Evolutionary conservation across 1,140 invertebrate species (phyloP), one percentile per base, ranked within the genome.

Genomic region (Lordiphosa stackelbergi): DNA sequence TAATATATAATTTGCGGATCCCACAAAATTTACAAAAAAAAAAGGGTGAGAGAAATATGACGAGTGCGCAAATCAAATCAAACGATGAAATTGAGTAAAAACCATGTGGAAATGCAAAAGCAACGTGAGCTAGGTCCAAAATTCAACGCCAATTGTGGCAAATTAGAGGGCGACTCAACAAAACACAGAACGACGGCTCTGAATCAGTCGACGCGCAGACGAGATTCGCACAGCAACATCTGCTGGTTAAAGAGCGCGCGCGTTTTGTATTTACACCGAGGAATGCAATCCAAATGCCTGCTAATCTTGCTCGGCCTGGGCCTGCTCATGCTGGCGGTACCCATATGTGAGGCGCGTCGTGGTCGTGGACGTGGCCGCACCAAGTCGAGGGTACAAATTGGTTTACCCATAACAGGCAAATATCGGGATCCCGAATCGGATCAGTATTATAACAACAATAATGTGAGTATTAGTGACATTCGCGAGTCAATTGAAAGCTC

Each of bases 381-480:
- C 40, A 94, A 93, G 73, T 94, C 93, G 9, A 91, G 91, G 88
- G 91, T 95, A 31, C 94, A 95, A 90, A 94, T 95, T 59, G 94
- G 94, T 37, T 88, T 95, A 54, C 94, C 94, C 1, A 94, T 95
- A 22, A 95, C 94, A 10, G 94, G 94, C 47, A 95, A 95, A 88
- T 95, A 95, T 69, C 89, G 94, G 61, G 94, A 95, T 89, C 93
- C 93, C 1, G 94, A 95, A 86, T 94, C 94, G 3, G 94, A 95
- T 88, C 92, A 94, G 70, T 96, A 96, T 85, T 96, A 95, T 88
- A 95, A 95, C 71, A 95, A 95, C 69, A 92, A 95, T 51, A 92
- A 95, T 86, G 94, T 95, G 90, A 91, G 93, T 91, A 73, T 2
- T 45, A 0, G 10, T 2, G 38, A 2, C 8, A 8, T 8, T 31